Percentiles rank a stretch among this genome's conserved stretches.
Conservation (phyloP, 2,797 vertebrate genomes). For the Oophaga sylvatica region DNA sequence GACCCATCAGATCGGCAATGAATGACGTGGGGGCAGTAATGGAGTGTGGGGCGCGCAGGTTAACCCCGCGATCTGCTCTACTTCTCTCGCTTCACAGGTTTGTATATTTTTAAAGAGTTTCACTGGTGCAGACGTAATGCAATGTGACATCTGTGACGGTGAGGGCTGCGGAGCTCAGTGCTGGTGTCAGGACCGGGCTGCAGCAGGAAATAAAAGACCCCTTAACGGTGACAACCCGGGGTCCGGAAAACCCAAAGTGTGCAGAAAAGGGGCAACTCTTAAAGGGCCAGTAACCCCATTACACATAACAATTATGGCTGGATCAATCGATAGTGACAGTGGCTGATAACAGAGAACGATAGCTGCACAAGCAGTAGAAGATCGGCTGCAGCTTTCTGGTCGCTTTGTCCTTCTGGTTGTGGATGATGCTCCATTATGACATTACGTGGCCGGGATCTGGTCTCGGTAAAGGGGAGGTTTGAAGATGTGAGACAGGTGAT, state of each 20-base stretch:
- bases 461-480: not conserved
- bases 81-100: slow-evolving; percentile 16
- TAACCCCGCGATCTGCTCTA: not conserved
- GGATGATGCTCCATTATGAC: not conserved
- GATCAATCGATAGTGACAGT: not conserved
- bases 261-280: not conserved
- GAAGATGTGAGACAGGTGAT: slow-evolving; percentile 3
- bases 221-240: not conserved
- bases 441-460: not conserved
- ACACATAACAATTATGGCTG: too few species aligned
- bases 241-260: not conserved
- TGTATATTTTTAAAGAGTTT: slow-evolving; percentile 43
- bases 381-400: not conserved
- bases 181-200: not conserved
- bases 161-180: not conserved
- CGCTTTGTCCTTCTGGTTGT: not conserved
- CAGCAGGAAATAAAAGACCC: not conserved
- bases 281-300: too few species aligned
- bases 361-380: not conserved
- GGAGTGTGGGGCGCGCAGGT: not conserved
- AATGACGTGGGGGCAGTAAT: not conserved
- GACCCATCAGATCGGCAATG: not conserved
- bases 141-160: slow-evolving; percentile 34
- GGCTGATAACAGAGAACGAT: not conserved
- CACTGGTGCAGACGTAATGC: slow-evolving; percentile 39